Conservation (phyloP, 2,888 invertebrate species). For the Thysanoteuthis rhombus region DNA sequence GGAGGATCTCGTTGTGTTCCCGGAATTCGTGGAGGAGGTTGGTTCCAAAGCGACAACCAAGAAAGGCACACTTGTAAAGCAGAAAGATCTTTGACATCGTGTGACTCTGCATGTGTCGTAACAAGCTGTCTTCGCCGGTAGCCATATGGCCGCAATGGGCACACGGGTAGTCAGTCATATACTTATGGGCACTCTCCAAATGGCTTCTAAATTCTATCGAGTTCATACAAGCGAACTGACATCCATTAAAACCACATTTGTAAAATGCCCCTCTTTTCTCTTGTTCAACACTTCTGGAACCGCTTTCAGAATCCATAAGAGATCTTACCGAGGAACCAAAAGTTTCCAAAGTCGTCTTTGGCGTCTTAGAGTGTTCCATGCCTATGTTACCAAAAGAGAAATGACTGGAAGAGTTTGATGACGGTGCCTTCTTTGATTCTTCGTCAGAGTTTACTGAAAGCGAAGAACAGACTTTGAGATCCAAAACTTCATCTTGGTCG, state of each 20-base stretch:
- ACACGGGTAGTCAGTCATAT: constrained; percentile 49
- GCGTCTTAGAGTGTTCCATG: background rate
- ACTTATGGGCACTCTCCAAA: constrained; percentile 44
- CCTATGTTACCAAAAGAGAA: background rate
- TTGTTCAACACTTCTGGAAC: background rate
- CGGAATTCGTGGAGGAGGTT: constrained; percentile 51
- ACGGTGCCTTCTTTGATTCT: background rate
- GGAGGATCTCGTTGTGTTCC: constrained; percentile 49
- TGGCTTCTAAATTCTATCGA: constrained; percentile 52
- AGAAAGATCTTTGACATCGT: constrained; percentile 48
- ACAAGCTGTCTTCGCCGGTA: constrained; percentile 50
- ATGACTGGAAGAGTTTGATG: background rate
- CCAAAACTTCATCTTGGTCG: constrained; percentile 31
- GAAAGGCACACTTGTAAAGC: constrained; percentile 52
- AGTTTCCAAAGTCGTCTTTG: background rate
- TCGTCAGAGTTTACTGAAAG: constrained; percentile 36
- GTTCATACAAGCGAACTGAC: constrained; percentile 49
- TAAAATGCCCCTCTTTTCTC: constrained; percentile 43
- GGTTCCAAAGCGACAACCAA: constrained; percentile 52
- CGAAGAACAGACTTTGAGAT: constrained; percentile 41
- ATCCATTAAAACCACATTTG: constrained; percentile 55
- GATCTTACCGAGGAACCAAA: background rate
- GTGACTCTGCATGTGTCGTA: constrained; percentile 54
- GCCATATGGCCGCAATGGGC: constrained; percentile 56
- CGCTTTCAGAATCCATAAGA: background rate